Percentiles rank a stretch among this genome's conserved stretches.
phyloP scores from a whole-genome alignment of 2,888 invertebrate genomes.

The Clitarchus hookeri region DNA sequence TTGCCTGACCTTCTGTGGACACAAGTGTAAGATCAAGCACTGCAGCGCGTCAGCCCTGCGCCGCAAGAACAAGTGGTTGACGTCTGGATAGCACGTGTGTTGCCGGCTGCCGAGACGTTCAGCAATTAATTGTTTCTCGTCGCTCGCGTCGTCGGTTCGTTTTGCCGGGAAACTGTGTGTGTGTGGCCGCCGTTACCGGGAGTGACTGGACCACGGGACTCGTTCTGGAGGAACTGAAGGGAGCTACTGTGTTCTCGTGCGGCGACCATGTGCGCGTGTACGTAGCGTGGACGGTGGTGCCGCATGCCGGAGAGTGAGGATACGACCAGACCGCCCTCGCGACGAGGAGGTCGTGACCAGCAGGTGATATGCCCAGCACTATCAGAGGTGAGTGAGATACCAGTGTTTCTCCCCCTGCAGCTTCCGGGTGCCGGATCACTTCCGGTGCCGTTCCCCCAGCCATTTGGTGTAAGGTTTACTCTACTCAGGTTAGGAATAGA shows the following conservation, averaged over 20 bases:
- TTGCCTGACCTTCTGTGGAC: conserved; percentile 18
- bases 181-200: too few species aligned
- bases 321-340: conserved; percentile 17
- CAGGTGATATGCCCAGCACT: conserved; percentile 47
- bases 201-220: too few species aligned
- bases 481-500: too few species aligned
- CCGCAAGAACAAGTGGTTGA: conserved; percentile 6
- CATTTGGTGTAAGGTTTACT: too few species aligned
- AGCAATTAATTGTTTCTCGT: too few species aligned
- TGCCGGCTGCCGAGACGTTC: background rate
- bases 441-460: too few species aligned
- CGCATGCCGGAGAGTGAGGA: background rate
- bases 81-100: background rate
- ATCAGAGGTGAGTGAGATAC: conserved; percentile 44
- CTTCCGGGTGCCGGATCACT: background rate
- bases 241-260: too few species aligned
- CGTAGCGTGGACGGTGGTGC: background rate
- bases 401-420: background rate
- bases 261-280: background rate
- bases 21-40: conserved; percentile 22
- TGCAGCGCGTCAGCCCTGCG: conserved; percentile 16
- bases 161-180: too few species aligned
- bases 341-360: conserved; percentile 18
- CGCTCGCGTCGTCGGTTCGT: too few species aligned
- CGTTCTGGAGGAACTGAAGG: too few species aligned